These are phyloP conservation scores for Peucedramus taeniatus DNA, from an alignment of 2,113 vertebrate genomes.

Conservation along the genomic window DNA sequence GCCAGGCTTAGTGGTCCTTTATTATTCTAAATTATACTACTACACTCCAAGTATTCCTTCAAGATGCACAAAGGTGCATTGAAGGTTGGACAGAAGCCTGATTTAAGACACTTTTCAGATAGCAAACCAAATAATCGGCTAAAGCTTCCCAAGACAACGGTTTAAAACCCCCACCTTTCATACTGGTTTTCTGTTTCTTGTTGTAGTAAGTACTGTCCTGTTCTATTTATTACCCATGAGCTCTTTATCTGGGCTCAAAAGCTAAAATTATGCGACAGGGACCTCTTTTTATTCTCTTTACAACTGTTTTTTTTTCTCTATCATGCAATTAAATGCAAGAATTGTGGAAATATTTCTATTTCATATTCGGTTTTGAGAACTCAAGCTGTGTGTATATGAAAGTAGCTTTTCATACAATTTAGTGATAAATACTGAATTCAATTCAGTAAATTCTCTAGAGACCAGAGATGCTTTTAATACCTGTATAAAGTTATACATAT, in stretches of 20 bases:
- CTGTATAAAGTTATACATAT: neutral
- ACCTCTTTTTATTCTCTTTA: neutral
- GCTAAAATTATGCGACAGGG: neutral
- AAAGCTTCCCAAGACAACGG: neutral
- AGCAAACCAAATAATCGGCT: neutral
- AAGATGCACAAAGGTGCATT: neutral
- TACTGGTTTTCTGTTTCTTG: neutral
- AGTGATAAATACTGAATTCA: neutral
- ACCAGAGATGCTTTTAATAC: neutral
- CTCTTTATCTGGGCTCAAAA: neutral
- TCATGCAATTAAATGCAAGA: neutral
- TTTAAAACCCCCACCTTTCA: neutral
- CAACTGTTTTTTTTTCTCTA: neutral
- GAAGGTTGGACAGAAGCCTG: neutral
- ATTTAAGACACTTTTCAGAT: neutral
- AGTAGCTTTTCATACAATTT: neutral
- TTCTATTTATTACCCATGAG: neutral
- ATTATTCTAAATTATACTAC: neutral
- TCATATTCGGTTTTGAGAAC: neutral
- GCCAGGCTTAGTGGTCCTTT: neutral
- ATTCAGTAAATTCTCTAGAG: neutral
- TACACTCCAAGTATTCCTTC: neutral
- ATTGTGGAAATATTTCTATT: conserved; percentile 4
- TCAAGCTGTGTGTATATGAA: neutral
- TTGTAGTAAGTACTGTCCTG: neutral